A percentile compares a stretch with the other conserved stretches of the same genome.
Conservation (phyloP, 1,140 invertebrate genomes). For the Bombus difficillimus region DNA sequence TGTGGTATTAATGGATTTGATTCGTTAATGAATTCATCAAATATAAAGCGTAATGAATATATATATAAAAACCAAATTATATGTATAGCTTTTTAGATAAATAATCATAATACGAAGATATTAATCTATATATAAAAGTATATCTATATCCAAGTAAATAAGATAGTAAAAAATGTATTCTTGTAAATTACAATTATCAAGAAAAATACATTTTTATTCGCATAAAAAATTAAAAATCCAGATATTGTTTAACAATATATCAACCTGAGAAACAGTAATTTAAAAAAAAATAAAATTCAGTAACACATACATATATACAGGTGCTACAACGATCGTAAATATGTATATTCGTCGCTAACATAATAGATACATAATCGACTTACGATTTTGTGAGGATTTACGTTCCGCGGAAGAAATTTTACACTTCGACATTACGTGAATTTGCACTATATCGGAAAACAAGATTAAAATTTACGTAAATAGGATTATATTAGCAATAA, state of each 20-base stretch:
- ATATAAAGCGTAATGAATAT: not conserved
- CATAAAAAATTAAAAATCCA: not conserved
- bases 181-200: not conserved
- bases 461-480: not conserved
- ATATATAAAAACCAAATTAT: not conserved
- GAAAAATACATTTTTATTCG: not conserved
- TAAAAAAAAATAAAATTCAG: not conserved
- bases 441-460: no score
- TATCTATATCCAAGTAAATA: not conserved
- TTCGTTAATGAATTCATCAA: not conserved
- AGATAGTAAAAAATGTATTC: not conserved
- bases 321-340: not conserved
- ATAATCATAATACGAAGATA: no score
- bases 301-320: not conserved
- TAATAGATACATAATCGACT: not conserved
- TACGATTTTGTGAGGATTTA: not conserved
- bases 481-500: not conserved
- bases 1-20: not conserved
- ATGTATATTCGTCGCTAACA: not conserved
- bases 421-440: not conserved
- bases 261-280: not conserved
- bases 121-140: no score
- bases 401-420: not conserved
- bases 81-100: no score
- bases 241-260: not conserved